Base-by-base conservation (phyloP, 2,888 invertebrate species). In the Dasypogon diadema region DNA sequence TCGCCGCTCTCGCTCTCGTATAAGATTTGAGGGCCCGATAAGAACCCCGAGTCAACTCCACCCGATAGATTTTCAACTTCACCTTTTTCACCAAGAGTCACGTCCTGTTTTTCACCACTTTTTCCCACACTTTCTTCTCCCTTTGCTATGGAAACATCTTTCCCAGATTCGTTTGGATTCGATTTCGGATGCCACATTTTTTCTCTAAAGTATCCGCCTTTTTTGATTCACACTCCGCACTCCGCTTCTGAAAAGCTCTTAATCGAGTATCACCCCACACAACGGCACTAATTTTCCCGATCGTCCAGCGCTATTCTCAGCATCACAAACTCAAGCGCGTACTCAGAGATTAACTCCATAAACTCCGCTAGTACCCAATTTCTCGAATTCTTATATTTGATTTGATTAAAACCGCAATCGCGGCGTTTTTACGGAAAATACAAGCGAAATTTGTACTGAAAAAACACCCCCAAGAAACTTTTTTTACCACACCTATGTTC, bases 11-110 rank as follows among this genome's bases (percentile, higher is more conserved):
- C 74, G 65, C 73, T 78, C 21, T 78, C 78, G 14, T 55, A 77
- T 30, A 75, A 80, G 65, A 85, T 81, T 81, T 87, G 86, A 75
- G 86, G 85, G 55, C 87, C 87, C 3, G 88, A 88, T 77, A 87
- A 82, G 79, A 87, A 87, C 74, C 88, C 88, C 75, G 88, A 88
- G 83, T 88, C 88, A 77, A 80, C 80, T 70, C 82, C 84, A 65
- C 73, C 79, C 78, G 74, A 81, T 77, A 77, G 79, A 81, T 76
- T 81, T 80, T 78, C 72, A n/a, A 72, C 8, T 34, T 70, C 70
- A 70, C 70, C 56, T 21, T 56, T 54, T 24, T 72, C 55, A 34
- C 72, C 21, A 14, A 55, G 72, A 55, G 37, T 73, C 55, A 46
- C 24, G 16, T 73, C 14, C 3, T 55, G 3, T 2, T 22, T 51